Conservation (phyloP, 2,113 vertebrate species). For the Ginglymostoma cirratum region DNA sequence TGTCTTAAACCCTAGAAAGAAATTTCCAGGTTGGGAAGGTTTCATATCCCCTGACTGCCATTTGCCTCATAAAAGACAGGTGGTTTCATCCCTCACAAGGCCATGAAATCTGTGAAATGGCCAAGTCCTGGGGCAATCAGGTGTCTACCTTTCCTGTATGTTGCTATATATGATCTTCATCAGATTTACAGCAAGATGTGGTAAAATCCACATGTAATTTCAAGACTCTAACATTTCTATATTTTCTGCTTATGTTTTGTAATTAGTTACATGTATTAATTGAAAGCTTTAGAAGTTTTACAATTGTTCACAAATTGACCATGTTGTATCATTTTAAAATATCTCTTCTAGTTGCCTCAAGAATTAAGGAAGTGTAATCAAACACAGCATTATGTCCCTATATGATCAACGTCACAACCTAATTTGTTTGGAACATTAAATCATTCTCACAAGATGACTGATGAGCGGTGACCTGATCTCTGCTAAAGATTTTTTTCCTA, state of each 20-base stretch:
- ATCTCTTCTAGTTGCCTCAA: neutral
- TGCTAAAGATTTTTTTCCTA: slow-evolving; percentile 42
- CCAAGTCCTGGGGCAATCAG: neutral
- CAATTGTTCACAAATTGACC: too few relatives aligned
- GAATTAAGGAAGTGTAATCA: neutral
- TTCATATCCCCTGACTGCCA: neutral
- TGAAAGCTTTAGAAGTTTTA: neutral
- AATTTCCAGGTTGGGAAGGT: neutral
- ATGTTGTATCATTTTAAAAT: too few relatives aligned
- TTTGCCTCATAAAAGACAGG: neutral
- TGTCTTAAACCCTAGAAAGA: neutral
- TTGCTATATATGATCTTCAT: neutral
- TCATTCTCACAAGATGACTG: neutral
- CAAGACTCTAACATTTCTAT: neutral
- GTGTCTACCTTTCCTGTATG: neutral
- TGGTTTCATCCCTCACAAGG: neutral
- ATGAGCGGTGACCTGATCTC: neutral
- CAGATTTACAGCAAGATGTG: neutral
- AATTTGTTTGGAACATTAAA: neutral
- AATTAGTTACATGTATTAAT: neutral
- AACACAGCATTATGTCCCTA: neutral
- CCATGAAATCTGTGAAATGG: neutral
- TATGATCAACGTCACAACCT: neutral
- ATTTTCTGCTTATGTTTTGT: neutral
- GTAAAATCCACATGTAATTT: neutral